A percentile compares a stretch with the other conserved stretches of the same genome.
Evolutionary conservation across 2,888 invertebrate species (phyloP).

Genomic region (Amblyteles armatorius): DNA sequence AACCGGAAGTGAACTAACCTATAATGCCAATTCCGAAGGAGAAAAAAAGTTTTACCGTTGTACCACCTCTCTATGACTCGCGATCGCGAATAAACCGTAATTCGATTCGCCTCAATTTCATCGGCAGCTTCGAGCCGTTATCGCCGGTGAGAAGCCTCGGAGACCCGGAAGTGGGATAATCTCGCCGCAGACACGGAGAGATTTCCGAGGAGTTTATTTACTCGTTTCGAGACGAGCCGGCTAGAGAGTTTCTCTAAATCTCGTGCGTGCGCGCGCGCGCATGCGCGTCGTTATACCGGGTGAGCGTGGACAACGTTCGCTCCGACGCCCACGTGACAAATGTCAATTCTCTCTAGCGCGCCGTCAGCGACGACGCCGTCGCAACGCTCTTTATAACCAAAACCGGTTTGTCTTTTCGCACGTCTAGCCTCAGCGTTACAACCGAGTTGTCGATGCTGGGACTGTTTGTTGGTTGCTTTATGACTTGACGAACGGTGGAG

Average conservation of each 20-base stretch:
- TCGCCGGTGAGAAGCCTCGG: background rate
- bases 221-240: slow-evolving; percentile 10
- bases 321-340: slow-evolving; percentile 72
- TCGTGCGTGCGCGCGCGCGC: slow-evolving; percentile 3
- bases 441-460: slow-evolving; percentile 1
- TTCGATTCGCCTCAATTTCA: background rate
- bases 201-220: slow-evolving; percentile 29
- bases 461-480: slow-evolving; percentile 41
- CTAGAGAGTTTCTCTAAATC: slow-evolving; percentile 23
- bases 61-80: background rate
- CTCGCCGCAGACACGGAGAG: slow-evolving; percentile 10
- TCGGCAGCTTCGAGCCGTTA: background rate
- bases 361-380: slow-evolving; percentile 48
- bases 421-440: slow-evolving; percentile 35
- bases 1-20: background rate
- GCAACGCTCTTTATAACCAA: slow-evolving; percentile 56
- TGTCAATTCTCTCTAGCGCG: slow-evolving; percentile 65
- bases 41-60: background rate
- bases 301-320: slow-evolving; percentile 39
- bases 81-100: background rate
- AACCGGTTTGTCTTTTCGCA: slow-evolving; percentile 65
- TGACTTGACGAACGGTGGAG: slow-evolving; percentile 26
- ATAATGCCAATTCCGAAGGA: background rate
- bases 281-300: too few species aligned
- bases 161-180: slow-evolving; percentile 41